Evolutionary conservation across 64 coral and sea anemone genomes (phyloP), one percentile per base, ranked within the genome.

Genomic region (Exaiptasia diaphana): DNA sequence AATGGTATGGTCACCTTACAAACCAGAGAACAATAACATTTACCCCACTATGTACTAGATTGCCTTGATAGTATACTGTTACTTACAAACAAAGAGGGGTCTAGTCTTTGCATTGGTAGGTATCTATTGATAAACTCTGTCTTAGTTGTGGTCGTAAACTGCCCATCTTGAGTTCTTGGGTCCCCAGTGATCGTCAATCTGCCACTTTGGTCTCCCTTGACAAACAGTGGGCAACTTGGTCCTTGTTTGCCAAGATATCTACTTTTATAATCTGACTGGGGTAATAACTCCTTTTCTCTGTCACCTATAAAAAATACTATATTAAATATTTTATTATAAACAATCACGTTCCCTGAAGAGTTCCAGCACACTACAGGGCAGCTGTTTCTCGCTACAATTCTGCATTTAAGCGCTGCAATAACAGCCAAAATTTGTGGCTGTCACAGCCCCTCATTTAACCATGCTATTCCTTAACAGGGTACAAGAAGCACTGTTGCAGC

Each of bases 241-340:
- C 59, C 20, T 41, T 97, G 87, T 39, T 90, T 70, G 13, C 83
- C 84, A 20, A 83, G 38, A 53, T 83, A 97, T 53, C 85, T 88
- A 21, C 89, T 87, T 25, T 75, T 82, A 56, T 97, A 97, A 60
- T 97, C 88, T 67, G 93, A 97, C 27, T 91, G 83, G 11, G 93
- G 93, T 79, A 83, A 87, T 3, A 83, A 53, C 31, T 88, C 88
- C 41, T 97, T 97, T 48, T 91, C 88, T 73, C 83, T 91, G 73
- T 97, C 93, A 50, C 93, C 93, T 97, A 35, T 64, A 53, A 82
- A 7, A 67, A 53, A 22, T 38, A 35, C n/a, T n/a, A n/a, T n/a
- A n/a, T n/a, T n/a, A n/a, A n/a, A n/a, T n/a, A n/a, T n/a, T n/a
- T n/a, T n/a, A n/a, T n/a, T n/a, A n/a, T n/a, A n/a, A n/a, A n/a